Conservation (phyloP, 64 coral and sea anemone genomes). For the Stichodactyla helianthus region DNA sequence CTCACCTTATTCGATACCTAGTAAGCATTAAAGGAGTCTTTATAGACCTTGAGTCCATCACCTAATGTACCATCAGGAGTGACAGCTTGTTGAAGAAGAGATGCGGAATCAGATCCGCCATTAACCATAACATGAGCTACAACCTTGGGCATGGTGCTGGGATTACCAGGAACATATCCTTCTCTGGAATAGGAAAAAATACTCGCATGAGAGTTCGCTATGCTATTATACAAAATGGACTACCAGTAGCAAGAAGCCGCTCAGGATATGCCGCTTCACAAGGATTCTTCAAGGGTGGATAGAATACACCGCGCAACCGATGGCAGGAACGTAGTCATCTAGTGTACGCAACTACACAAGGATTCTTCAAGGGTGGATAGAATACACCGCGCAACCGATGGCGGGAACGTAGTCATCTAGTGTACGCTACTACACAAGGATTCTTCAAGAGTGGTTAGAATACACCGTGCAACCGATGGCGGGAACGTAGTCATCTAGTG, state of each 20-base stretch:
- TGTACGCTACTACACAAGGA: too few relatives aligned
- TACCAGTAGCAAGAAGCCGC: background rate
- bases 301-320: too few relatives aligned
- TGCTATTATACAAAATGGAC: background rate
- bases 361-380: too few relatives aligned
- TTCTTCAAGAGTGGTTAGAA: too few relatives aligned
- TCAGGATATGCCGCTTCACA: too few relatives aligned
- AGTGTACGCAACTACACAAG: too few relatives aligned
- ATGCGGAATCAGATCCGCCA: slow-evolving; percentile 81
- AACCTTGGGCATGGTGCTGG: slow-evolving; percentile 62
- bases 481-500: too few relatives aligned
- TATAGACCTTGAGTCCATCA: slow-evolving; percentile 99
- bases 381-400: too few relatives aligned
- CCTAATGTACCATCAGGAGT: slow-evolving; percentile 86
- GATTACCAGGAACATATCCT: slow-evolving; percentile 85
- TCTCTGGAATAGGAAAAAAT: slow-evolving; percentile 53
- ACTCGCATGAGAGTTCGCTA: background rate
- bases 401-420: too few relatives aligned
- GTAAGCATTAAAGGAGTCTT: slow-evolving; percentile 97
- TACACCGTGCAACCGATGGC: too few relatives aligned
- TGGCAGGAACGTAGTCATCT: too few relatives aligned
- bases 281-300: too few relatives aligned
- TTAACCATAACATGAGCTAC: slow-evolving; percentile 98
- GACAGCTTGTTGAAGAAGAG: slow-evolving; percentile 64
- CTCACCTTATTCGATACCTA: slow-evolving; percentile 31